Percentiles rank a stretch among this genome's conserved stretches.
These are phyloP conservation scores for Arnoldichthys spilopterus DNA, from an alignment of 2,797 vertebrate genomes.

Conservation along the genomic window DNA sequence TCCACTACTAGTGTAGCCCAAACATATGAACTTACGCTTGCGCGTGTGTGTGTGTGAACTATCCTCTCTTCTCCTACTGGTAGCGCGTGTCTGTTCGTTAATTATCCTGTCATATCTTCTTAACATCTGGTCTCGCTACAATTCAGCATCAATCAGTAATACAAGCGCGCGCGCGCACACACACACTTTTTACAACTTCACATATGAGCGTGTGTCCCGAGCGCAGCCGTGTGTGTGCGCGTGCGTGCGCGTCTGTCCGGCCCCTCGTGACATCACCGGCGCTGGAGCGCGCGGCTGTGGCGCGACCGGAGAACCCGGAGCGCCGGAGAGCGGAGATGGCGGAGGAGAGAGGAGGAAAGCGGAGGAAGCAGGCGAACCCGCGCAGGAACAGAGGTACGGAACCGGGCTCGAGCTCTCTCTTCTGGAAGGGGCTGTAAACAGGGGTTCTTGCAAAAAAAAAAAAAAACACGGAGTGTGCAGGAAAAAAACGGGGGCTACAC, in stretches of 20 bases:
- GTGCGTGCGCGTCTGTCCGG: constrained; percentile 53
- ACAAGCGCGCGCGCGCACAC: not conserved
- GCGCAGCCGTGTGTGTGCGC: not conserved
- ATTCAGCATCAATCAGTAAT: too few species aligned
- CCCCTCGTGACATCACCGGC: constrained; percentile 79
- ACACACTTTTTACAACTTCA: not conserved
- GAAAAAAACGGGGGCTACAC: not conserved
- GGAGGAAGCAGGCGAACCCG: constrained; percentile 84
- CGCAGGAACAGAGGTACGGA: constrained; percentile 80
- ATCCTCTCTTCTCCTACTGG: too few species aligned
- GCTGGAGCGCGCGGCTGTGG: constrained; percentile 63
- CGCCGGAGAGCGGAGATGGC: constrained; percentile 70
- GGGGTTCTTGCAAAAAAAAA: too few species aligned
- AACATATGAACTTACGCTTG: too few species aligned
- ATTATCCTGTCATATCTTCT: too few species aligned
- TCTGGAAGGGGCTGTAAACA: not conserved
- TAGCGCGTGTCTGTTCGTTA: too few species aligned
- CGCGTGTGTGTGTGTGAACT: too few species aligned
- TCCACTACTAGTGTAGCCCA: too few species aligned
- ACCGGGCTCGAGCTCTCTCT: not conserved
- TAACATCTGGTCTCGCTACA: too few species aligned
- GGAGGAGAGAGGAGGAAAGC: constrained; percentile 79
- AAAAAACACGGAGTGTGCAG: not conserved
- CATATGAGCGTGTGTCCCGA: not conserved
- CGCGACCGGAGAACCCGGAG: constrained; percentile 73